Evolutionary conservation across 2,888 invertebrate genomes (phyloP).

Genomic region (Drosophila limbata): DNA sequence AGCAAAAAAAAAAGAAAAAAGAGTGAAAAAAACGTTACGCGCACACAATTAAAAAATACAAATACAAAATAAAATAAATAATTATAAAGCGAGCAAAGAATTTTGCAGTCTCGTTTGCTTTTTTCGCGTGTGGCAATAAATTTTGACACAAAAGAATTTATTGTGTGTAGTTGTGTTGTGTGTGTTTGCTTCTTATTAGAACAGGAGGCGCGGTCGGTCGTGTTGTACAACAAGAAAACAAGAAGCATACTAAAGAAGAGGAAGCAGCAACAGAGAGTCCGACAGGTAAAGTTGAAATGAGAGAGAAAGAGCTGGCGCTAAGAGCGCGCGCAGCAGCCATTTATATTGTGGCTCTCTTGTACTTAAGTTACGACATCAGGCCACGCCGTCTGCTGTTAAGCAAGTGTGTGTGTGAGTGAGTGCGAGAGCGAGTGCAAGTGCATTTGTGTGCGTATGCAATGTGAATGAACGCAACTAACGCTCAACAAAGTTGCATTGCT

Average conservation of each 20-base stretch:
- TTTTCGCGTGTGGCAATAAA: conserved; percentile 78
- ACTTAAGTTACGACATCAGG: conserved; percentile 75
- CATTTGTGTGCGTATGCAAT: conserved; percentile 47
- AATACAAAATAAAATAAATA: conserved; percentile 29
- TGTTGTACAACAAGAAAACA: conserved; percentile 33
- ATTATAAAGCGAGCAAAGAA: conserved; percentile 52
- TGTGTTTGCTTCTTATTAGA: conserved; percentile 34
- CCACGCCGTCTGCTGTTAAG: conserved; percentile 48
- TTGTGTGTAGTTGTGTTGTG: conserved; percentile 42
- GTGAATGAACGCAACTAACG: conserved; percentile 77
- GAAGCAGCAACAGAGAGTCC: conserved; percentile 41
- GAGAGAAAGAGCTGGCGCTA: conserved; percentile 38
- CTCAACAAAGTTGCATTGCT: conserved; percentile 66
- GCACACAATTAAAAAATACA: conserved; percentile 46
- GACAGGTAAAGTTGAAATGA: conserved; percentile 65
- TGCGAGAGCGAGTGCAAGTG: conserved; percentile 22
- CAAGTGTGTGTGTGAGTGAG: conserved; percentile 13
- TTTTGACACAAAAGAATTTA: conserved; percentile 66
- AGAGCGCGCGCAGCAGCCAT: conserved; percentile 35
- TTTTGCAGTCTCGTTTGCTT: conserved; percentile 59
- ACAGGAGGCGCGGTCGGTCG: conserved; percentile 72
- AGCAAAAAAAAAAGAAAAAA: conserved; percentile 32
- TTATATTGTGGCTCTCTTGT: conserved; percentile 18
- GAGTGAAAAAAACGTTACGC: conserved; percentile 61
- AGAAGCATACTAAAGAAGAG: conserved; percentile 28